phyloP scores from a whole-genome alignment of 2,113 vertebrate species.

The Jacana jacana region DNA sequence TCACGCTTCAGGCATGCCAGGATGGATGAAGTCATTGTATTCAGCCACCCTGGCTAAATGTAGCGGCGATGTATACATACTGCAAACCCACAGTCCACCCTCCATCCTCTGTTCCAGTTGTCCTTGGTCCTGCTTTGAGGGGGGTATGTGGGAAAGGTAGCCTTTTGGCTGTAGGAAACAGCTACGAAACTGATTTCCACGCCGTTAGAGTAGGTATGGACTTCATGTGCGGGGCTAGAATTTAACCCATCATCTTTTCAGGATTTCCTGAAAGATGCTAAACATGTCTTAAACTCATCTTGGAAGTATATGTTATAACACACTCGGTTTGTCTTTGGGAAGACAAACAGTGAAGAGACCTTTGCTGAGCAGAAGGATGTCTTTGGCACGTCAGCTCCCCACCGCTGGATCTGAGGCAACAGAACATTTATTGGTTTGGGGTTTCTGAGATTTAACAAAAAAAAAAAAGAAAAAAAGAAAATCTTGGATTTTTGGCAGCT shows the following conservation, averaged over 20 bases:
- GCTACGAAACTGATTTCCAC: not conserved
- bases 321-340: too few species aligned
- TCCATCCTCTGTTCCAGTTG: not conserved
- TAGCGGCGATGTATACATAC: not conserved
- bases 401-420: not conserved
- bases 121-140: not conserved
- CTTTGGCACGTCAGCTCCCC: not conserved
- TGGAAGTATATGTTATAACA: not conserved
- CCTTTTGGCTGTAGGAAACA: not conserved
- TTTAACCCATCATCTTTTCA: not conserved
- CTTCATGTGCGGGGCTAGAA: not conserved
- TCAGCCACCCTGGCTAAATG: not conserved
- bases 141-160: not conserved
- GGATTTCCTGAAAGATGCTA: not conserved
- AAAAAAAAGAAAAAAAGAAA: not conserved
- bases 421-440: not conserved
- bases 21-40: conserved; percentile 44
- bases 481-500: not conserved
- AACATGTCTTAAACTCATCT: not conserved
- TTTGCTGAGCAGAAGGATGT: not conserved
- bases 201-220: not conserved
- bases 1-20: conserved; percentile 31
- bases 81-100: not conserved
- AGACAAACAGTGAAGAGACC: not conserved
- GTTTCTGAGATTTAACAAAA: not conserved